phyloP scores from a whole-genome alignment of 2,797 vertebrate species.

The Sardinella longiceps region DNA sequence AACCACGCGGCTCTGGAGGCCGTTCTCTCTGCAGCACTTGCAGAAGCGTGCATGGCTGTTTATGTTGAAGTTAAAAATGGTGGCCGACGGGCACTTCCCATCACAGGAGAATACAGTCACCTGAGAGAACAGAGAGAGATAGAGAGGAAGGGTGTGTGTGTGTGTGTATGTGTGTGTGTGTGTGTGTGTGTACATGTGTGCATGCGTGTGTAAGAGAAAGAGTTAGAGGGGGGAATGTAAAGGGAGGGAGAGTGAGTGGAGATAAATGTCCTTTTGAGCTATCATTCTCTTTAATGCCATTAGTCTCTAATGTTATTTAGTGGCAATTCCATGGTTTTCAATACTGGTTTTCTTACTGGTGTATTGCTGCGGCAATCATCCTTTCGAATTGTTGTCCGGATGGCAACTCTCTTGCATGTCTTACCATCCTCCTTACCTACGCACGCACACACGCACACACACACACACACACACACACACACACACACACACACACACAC shows the following conservation, averaged over 20 bases:
- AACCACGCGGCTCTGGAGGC: constrained; percentile 85
- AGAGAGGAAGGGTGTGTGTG: not conserved
- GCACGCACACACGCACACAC: constrained; percentile 46
- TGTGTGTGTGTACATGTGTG: no score
- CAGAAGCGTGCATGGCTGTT: constrained; percentile 96
- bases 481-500: no score
- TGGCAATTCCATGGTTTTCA: not conserved
- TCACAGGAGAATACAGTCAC: constrained; percentile 93
- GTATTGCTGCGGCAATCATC: constrained; percentile 93
- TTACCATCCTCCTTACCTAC: constrained; percentile 94
- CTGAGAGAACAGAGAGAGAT: constrained; percentile 66
- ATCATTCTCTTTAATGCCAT: not conserved
- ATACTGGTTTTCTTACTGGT: constrained; percentile 81
- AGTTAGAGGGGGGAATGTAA: not conserved
- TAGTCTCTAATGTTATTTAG: not conserved
- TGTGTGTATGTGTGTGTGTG: no score
- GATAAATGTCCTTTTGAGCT: no score
- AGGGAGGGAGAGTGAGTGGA: not conserved
- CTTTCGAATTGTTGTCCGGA: constrained; percentile 93
- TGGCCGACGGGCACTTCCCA: constrained; percentile 96
- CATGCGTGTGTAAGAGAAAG: no score
- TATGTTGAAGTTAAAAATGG: constrained; percentile 98
- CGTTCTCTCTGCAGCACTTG: constrained; percentile 93
- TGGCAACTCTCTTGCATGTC: constrained; percentile 92
- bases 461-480: no score